Evolutionary conservation across 2,113 vertebrate species (phyloP).

Genomic region (Caretta caretta): DNA sequence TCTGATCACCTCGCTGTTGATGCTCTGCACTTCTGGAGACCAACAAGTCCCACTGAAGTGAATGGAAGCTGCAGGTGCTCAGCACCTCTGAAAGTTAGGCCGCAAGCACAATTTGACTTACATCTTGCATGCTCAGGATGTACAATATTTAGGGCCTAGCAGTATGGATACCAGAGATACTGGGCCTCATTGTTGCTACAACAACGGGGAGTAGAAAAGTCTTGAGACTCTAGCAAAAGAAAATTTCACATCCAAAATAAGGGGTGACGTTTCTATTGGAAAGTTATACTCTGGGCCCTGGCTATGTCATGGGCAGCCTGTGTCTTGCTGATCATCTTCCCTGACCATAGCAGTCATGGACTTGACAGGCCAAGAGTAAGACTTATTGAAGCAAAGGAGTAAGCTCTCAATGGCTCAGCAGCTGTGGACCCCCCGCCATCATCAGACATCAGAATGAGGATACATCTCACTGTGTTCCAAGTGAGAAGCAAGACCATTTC

Average conservation of each 20-base stretch:
- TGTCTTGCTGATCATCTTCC: not conserved
- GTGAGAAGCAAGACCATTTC: not conserved
- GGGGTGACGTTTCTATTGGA: not conserved
- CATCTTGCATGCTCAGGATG: not conserved
- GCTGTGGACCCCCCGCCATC: not conserved
- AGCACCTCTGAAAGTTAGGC: not conserved
- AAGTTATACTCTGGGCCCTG: not conserved
- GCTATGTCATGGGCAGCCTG: not conserved
- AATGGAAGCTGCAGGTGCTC: not conserved
- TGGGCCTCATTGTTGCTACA: not conserved
- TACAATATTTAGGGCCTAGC: not conserved
- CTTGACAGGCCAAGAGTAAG: not conserved
- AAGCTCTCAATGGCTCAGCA: not conserved
- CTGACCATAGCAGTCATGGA: not conserved
- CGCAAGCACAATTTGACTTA: not conserved
- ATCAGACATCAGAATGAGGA: not conserved
- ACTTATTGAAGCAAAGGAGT: not conserved
- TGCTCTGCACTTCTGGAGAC: not conserved
- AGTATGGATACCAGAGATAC: not conserved
- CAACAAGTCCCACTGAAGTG: not conserved
- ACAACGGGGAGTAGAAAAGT: not conserved
- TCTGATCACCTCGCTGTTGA: not conserved
- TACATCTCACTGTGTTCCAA: not conserved
- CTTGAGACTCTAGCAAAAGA: not conserved
- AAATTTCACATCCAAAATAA: not conserved